Base-by-base conservation (phyloP, 2,797 vertebrate species). In the Sebastes umbrosus region DNA sequence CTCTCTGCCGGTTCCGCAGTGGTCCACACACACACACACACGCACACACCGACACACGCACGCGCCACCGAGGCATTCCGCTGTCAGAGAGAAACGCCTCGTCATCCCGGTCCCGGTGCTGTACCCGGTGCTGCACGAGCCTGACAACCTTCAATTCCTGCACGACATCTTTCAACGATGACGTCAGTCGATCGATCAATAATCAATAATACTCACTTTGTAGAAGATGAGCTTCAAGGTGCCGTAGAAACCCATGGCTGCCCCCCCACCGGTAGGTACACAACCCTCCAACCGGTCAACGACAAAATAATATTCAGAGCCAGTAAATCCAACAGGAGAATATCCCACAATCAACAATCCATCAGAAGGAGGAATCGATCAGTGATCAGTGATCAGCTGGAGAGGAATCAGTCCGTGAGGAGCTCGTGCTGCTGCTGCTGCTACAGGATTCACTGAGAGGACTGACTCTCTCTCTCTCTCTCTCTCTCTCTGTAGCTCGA, bases 151-250 rank as follows among this genome's bases (percentile, higher is more conserved):
- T 43, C 12, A 31, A 10, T 20, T 25, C 36, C 46, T 4, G 62
- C 66, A 16, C 10, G 36, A 58, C 59, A 50, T 12, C 36, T 7
- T 14, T 10, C 27, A 27, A 12, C 3, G 4, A 22, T 43, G 39
- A n/a, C 64, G 59, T 50, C 67, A n/a, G n/a, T 25, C 0, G 66
- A 73, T 59, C 77, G 43, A 75, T 81, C 39, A 64, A 4, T 13
- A 12, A 79, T 78, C 88, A 1, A 79, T 93, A 97, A 79, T 93
- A 97, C 97, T 97, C 96, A 98, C 97, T 96, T 98, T 98, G 91
- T 97, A 97, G 96, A 98, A 98, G 95, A 98, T 97, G 96, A 97
- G 97, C 95, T 98, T 98, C 94, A 98, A 92, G 93, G 97, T 97
- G 94, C 97, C 97, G 96, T 98, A 98, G 96, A 98, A 98, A 27